phyloP scores from a whole-genome alignment of 1,140 invertebrate genomes.

The Triops cancriformis region DNA sequence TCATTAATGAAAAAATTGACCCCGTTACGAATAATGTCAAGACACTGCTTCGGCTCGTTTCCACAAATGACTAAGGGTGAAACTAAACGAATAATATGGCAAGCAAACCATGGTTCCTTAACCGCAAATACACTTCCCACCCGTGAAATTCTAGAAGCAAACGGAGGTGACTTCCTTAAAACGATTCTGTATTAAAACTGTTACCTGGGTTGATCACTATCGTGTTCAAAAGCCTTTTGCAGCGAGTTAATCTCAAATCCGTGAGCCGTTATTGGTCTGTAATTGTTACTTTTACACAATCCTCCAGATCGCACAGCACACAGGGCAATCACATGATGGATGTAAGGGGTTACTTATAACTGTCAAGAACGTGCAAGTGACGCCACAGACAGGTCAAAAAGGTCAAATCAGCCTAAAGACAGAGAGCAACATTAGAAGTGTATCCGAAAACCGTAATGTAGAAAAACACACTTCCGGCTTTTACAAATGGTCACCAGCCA shows the following conservation, averaged over 20 bases:
- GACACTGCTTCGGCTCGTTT: constrained; percentile 64
- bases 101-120: constrained; percentile 81
- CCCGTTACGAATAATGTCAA: constrained; percentile 69
- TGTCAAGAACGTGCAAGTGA: too few species aligned
- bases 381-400: too few species aligned
- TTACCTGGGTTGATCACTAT: constrained; percentile 82
- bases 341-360: too few species aligned
- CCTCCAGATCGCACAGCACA: too few species aligned
- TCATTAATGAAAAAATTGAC: constrained; percentile 38
- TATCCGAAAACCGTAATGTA: too few species aligned
- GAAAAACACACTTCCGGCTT: too few species aligned
- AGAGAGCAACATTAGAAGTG: too few species aligned
- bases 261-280: too few species aligned
- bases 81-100: constrained; percentile 88
- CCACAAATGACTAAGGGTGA: constrained; percentile 87
- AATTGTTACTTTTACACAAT: too few species aligned
- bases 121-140: constrained; percentile 78
- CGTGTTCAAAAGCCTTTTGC: constrained; percentile 90
- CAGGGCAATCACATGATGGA: too few species aligned
- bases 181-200: constrained; percentile 20
- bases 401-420: too few species aligned
- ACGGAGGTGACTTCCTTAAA: constrained; percentile 17
- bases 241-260: constrained; percentile 71
- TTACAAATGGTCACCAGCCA: too few species aligned
- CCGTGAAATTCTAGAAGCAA: constrained; percentile 59